Evolutionary conservation across 2,888 invertebrate genomes (phyloP), one percentile per base, ranked within the genome.

Genomic region (Mesochorus sp.): DNA sequence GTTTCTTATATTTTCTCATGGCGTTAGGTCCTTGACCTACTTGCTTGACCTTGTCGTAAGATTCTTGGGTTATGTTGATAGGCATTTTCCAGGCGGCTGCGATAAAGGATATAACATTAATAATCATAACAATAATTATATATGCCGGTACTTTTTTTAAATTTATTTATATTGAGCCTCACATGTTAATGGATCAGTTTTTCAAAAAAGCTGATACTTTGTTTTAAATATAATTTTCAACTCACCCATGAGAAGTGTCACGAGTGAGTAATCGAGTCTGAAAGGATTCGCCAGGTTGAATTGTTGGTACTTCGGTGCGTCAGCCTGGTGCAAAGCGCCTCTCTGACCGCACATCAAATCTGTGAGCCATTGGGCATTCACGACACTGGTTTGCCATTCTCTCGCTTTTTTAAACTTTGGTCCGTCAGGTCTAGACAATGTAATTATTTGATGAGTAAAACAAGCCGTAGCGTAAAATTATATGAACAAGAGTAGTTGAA

Each of bases 81-180:
- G 97, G 97, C 91, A 95, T 95, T 91, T 97, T 97, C 98, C 98
- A 99, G 0, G 97, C 96, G 89, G 95, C 97, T 97, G 44, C 28
- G 17, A n/a, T 0, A 10, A 21, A 47, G 19, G 3, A 5, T 44
- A 34, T 37, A 3, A 37, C 12, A n/a, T 2, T n/a, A 4, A 10
- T n/a, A 6, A 37, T 3, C 2, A 37, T 37, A 34, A 34, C 12
- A 39, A 39, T 12, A n/a, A n/a, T n/a, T n/a, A n/a, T n/a, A n/a
- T n/a, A n/a, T n/a, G n/a, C n/a, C n/a, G n/a, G n/a, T n/a, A n/a
- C n/a, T n/a, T n/a, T n/a, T n/a, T n/a, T n/a, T n/a, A n/a, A n/a
- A n/a, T n/a, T n/a, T n/a, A n/a, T n/a, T n/a, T n/a, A n/a, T n/a
- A n/a, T n/a, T n/a, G n/a, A n/a, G n/a, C n/a, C n/a, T n/a, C n/a